These are phyloP conservation scores for Eupithecia dodoneata DNA, from an alignment of 2,888 invertebrate species.

Conservation along the genomic window DNA sequence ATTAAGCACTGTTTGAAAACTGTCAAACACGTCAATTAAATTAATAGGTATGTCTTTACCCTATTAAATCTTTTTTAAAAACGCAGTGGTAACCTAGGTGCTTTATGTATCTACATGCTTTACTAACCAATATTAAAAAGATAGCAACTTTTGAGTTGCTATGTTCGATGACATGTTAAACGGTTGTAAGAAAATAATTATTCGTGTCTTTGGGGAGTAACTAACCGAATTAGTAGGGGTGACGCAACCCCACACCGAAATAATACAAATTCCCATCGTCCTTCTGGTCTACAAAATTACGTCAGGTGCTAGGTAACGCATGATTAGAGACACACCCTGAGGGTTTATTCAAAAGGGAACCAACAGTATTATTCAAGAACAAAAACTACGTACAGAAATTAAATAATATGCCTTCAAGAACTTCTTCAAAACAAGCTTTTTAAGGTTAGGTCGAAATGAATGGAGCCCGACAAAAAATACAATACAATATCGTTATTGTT, in stretches of 20 bases:
- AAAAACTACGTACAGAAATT: not conserved
- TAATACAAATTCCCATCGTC: not conserved
- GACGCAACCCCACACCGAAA: not conserved
- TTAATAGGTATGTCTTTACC: no score
- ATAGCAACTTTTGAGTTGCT: no score
- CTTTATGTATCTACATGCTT: no score
- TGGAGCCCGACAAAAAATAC: not conserved
- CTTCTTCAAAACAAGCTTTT: not conserved
- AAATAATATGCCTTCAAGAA: no score
- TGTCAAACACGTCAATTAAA: no score
- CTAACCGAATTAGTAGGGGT: not conserved
- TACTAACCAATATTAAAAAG: no score
- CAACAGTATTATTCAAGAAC: not conserved
- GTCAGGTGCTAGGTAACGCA: conserved; percentile 2
- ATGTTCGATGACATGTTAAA: not conserved
- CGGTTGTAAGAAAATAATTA: not conserved
- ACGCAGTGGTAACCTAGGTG: no score
- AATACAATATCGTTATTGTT: not conserved
- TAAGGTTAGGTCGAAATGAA: not conserved
- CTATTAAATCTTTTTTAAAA: no score
- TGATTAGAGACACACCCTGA: not conserved
- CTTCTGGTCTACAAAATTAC: not conserved
- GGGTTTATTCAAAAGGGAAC: conserved; percentile 9
- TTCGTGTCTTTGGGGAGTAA: not conserved
- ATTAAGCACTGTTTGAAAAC: no score